Evolutionary conservation across 2,113 vertebrate genomes (phyloP).

Genomic region (Heloderma charlesbogerti): DNA sequence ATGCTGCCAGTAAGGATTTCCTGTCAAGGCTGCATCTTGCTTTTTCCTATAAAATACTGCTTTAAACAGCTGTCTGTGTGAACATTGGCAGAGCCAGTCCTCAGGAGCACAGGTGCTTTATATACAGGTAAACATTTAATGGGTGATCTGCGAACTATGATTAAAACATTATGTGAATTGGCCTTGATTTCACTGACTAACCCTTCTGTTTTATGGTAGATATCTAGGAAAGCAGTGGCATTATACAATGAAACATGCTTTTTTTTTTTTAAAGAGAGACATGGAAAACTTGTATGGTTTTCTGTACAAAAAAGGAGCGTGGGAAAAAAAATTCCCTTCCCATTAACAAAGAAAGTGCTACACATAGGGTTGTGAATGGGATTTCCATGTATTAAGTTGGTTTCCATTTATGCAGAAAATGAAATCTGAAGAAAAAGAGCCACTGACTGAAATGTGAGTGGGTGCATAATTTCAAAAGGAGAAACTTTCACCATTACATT

Average conservation of each 20-base stretch:
- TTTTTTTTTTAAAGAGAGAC: slow-evolving; percentile 11
- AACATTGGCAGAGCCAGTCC: neutral
- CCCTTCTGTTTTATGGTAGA: slow-evolving; percentile 12
- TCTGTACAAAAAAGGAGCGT: fast-evolving
- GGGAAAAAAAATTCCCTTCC: slow-evolving; percentile 15
- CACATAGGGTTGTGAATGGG: slow-evolving; percentile 23
- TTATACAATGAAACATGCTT: slow-evolving; percentile 27
- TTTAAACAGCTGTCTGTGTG: neutral
- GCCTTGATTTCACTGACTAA: slow-evolving; percentile 28
- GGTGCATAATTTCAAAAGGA: slow-evolving; percentile 51
- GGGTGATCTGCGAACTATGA: neutral
- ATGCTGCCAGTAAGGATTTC: neutral
- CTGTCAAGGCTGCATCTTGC: no score
- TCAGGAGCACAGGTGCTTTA: neutral
- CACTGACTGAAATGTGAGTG: slow-evolving; percentile 44
- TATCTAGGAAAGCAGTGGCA: slow-evolving; percentile 13
- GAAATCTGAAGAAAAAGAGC: slow-evolving; percentile 45
- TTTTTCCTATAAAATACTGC: neutral
- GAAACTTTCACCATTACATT: slow-evolving; percentile 57
- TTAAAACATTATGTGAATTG: neutral
- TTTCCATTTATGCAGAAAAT: slow-evolving; percentile 51
- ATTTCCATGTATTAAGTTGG: slow-evolving; percentile 49
- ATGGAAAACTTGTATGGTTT: slow-evolving; percentile 30
- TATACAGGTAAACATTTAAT: neutral
- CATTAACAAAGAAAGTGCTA: slow-evolving; percentile 25